A percentile compares a stretch with the other conserved stretches of the same genome.
Conservation (phyloP, 2,113 vertebrate species). For the Leucopsar rothschildi region DNA sequence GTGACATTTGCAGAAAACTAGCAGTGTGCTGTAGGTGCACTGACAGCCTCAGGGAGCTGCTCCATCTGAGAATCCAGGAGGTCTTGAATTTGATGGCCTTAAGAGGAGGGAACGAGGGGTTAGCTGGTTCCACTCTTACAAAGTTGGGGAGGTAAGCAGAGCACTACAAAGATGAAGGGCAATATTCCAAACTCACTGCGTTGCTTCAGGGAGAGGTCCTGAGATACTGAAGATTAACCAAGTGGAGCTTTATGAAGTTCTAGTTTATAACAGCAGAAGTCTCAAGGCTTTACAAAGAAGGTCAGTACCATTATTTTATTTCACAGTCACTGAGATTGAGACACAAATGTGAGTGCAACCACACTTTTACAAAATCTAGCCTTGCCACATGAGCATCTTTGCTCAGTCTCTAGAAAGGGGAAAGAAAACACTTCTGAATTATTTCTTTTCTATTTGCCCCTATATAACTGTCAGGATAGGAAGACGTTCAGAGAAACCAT, state of each 20-base stretch:
- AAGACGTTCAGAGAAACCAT: neutral
- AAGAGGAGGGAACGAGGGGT: neutral
- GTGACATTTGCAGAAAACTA: neutral
- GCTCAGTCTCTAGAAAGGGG: neutral
- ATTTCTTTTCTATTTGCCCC: neutral
- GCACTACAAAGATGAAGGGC: neutral
- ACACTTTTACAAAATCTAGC: neutral
- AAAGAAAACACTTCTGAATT: neutral
- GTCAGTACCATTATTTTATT: neutral
- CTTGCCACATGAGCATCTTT: neutral
- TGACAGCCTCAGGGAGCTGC: neutral
- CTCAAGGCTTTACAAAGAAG: neutral
- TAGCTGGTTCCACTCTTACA: neutral
- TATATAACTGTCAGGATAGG: neutral
- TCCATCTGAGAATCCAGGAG: neutral
- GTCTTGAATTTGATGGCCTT: neutral
- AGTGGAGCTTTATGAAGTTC: neutral
- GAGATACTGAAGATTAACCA: neutral
- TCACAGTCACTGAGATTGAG: neutral
- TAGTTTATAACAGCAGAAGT: neutral
- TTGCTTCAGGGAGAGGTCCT: neutral
- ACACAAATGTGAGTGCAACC: neutral
- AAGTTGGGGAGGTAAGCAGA: neutral
- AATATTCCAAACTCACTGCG: neutral
- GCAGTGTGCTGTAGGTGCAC: neutral